A percentile compares a stretch with the other conserved stretches of the same genome.
phyloP scores from a whole-genome alignment of 2,888 invertebrate genomes.

The Abrostola triplasia region DNA sequence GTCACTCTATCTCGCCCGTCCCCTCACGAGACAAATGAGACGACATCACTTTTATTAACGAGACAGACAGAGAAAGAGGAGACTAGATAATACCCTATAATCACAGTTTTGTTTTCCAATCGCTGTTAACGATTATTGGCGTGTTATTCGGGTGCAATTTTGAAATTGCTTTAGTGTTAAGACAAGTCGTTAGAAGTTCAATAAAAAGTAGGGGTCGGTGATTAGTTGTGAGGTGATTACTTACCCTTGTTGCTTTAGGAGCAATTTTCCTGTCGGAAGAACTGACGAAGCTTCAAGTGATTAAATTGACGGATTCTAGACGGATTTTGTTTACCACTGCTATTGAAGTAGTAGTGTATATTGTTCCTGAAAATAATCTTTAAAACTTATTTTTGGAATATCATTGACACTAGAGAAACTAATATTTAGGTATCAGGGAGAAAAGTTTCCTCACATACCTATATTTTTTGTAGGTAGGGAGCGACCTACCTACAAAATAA shows the following conservation, averaged over 20 bases:
- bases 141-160: constrained; percentile 89
- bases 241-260: constrained; percentile 42
- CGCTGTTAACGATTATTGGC: constrained; percentile 91
- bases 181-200: constrained; percentile 86
- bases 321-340: not conserved
- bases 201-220: constrained; percentile 78
- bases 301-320: not conserved
- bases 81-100: constrained; percentile 87
- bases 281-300: not conserved
- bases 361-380: too few species aligned
- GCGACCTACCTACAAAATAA: too few species aligned
- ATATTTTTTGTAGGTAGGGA: too few species aligned
- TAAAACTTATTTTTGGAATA: too few species aligned
- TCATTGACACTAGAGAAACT: too few species aligned
- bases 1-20: constrained; percentile 80
- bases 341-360: not conserved
- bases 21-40: constrained; percentile 78
- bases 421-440: too few species aligned
- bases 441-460: too few species aligned
- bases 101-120: constrained; percentile 92
- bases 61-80: constrained; percentile 68
- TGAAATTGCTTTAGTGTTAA: constrained; percentile 86
- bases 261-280: constrained; percentile 32
- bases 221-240: constrained; percentile 69
- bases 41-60: constrained; percentile 57